Conservation (phyloP, 2,113 vertebrate genomes). For the Mirounga angustirostris region DNA sequence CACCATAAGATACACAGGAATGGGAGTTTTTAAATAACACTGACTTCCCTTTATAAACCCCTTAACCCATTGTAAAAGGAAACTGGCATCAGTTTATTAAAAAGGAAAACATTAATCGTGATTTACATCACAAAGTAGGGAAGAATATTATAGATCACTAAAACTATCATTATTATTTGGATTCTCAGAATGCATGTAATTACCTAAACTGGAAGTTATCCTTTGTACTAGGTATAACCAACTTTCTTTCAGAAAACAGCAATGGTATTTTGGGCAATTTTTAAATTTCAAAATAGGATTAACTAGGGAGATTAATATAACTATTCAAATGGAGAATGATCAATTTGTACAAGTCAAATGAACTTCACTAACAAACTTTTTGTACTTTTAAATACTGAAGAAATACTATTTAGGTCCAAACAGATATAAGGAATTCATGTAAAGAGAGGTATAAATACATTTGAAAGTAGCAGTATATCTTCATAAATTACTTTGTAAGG, state of each 20-base stretch:
- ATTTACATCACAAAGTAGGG: neutral
- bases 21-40: neutral
- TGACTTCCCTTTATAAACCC: neutral
- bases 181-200: conserved; percentile 42
- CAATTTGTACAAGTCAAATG: conserved; percentile 47
- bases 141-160: conserved; percentile 23
- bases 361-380: conserved; percentile 44
- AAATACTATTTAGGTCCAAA: conserved; percentile 61
- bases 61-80: neutral
- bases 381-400: conserved; percentile 41
- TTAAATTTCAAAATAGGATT: neutral
- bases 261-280: conserved; percentile 36
- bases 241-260: neutral
- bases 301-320: neutral
- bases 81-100: neutral
- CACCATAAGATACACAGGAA: neutral
- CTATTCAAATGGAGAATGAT: conserved; percentile 7
- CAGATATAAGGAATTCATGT: conserved; percentile 30
- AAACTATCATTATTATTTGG: neutral
- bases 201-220: conserved; percentile 10
- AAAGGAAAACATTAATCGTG: neutral
- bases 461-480: neutral
- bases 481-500: conserved; percentile 56
- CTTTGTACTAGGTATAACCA: neutral
- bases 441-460: neutral